Evolutionary conservation across 2,113 vertebrate species (phyloP), one percentile per base, ranked within the genome.

Genomic region (Spermophilus dauricus): DNA sequence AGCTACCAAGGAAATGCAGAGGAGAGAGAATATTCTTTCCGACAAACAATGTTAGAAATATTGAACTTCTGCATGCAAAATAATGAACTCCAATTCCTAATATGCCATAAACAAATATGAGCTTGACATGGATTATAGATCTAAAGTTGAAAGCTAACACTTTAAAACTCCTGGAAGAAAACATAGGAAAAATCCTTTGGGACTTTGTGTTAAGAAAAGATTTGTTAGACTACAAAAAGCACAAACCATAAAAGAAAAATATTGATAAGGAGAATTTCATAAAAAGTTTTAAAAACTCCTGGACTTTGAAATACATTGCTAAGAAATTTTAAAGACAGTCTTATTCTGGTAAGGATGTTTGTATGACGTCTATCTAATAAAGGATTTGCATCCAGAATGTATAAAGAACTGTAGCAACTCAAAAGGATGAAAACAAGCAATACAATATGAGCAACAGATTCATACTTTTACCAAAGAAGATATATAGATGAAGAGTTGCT

Each of bases 241-340:
- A 88, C 17, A 77, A 70, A 53, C 20, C 3, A 53, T 24, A 39
- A 85, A 91, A 92, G n/a, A 82, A 89, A 84, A 20, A 51, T 34
- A 32, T 72, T 32, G 8, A 72, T 82, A 77, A 83, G 63, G n/a
- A n/a, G 6, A 17, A 92, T 70, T 76, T 87, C 11, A 75, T 80
- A 85, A 67, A 80, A 75, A 61, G 75, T 45, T 45, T 45, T 48
- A 82, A 51, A 61, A 63, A 63, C 13, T 51, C 86, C 39, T 67
- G 65, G 8, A n/a, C 73, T 86, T 93, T 86, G 67, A 93, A 90
- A 92, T 34, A 4, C 34, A 69, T 56, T 22, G 18, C 65, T 76
- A 82, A 58, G 56, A 86, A 86, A 89, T 86, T 32, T 48, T 72
- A 73, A 94, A 91, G 24, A n/a, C 37, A 83, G n/a, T 69, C 65